phyloP scores from a whole-genome alignment of 1,140 invertebrate species.

The Drosophila orena region DNA sequence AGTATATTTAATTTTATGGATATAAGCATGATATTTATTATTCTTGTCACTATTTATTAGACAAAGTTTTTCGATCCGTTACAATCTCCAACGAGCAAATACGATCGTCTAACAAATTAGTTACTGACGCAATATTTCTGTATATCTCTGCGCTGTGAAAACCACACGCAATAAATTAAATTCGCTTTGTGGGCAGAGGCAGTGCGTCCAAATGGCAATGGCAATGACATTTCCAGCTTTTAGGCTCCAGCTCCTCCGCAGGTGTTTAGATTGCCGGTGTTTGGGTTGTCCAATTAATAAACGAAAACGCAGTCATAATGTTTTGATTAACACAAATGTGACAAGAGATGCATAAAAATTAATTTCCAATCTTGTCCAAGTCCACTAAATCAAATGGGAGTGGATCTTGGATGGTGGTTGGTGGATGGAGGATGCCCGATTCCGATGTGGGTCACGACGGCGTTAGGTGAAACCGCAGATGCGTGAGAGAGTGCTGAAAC shows the following conservation, averaged over 20 bases:
- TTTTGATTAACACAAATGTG: conserved; percentile 82
- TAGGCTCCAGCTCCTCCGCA: conserved; percentile 12
- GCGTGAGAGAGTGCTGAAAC: conserved; percentile 64
- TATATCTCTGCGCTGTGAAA: conserved; percentile 74
- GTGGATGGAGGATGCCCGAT: conserved; percentile 27
- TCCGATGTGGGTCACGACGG: conserved; percentile 63
- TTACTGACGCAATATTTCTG: conserved; percentile 80
- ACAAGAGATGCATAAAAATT: conserved; percentile 80
- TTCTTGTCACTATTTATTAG: not conserved
- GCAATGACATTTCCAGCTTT: conserved; percentile 33
- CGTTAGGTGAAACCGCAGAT: conserved; percentile 67
- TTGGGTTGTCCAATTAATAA: conserved; percentile 78
- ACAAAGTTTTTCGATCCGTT: conserved; percentile 27
- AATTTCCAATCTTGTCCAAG: conserved; percentile 68
- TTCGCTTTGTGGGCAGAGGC: conserved; percentile 47
- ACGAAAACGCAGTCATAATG: conserved; percentile 79
- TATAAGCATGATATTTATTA: too few species aligned
- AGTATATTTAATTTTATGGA: too few species aligned
- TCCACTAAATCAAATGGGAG: conserved; percentile 34
- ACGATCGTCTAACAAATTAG: conserved; percentile 71
- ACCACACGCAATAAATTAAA: conserved; percentile 83
- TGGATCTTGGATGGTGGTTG: conserved; percentile 10
- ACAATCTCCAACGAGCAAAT: conserved; percentile 37
- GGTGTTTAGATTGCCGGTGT: conserved; percentile 22
- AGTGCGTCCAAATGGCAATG: conserved; percentile 24